A percentile compares a stretch with the other conserved stretches of the same genome.
phyloP scores from a whole-genome alignment of 2,888 invertebrate species.

The Oxycera nigricornis region DNA sequence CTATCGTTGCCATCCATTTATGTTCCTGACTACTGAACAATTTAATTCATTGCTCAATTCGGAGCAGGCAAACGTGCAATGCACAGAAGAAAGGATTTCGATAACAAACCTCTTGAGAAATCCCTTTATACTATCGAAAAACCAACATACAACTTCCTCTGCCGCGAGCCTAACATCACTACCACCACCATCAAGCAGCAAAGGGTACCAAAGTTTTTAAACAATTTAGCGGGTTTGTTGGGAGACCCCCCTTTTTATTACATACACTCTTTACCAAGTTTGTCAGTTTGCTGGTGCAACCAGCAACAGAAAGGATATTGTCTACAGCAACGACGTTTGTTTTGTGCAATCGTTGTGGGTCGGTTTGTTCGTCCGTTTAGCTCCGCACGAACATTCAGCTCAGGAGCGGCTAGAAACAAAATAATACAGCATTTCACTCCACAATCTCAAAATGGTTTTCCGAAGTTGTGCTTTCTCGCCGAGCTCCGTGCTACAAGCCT shows the following conservation, averaged over 20 bases:
- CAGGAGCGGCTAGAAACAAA: neutral
- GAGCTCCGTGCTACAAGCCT: no score
- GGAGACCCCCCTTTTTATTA: slow-evolving; percentile 19
- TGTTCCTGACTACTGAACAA: neutral
- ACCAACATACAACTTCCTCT: neutral
- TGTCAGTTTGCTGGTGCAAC: neutral
- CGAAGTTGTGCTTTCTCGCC: no score
- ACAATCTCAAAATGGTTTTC: slow-evolving; percentile 20
- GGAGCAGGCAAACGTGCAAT: neutral
- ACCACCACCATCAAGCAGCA: no score
- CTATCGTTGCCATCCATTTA: no score
- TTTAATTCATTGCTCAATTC: slow-evolving; percentile 24
- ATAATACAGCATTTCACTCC: slow-evolving; percentile 11
- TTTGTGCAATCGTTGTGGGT: slow-evolving; percentile 3
- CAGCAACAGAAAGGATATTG: slow-evolving; percentile 16
- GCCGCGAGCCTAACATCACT: neutral
- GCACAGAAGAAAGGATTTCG: neutral
- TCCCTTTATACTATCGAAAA: slow-evolving; percentile 20
- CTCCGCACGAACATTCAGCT: neutral
- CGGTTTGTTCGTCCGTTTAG: neutral
- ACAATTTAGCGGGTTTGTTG: slow-evolving; percentile 34
- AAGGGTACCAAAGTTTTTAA: slow-evolving; percentile 32
- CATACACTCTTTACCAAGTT: neutral
- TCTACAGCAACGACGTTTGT: slow-evolving; percentile 14
- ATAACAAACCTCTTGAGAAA: slow-evolving; percentile 6